These are phyloP conservation scores for Furnarius figulus DNA, from an alignment of 2,113 vertebrate species.

Conservation along the genomic window DNA sequence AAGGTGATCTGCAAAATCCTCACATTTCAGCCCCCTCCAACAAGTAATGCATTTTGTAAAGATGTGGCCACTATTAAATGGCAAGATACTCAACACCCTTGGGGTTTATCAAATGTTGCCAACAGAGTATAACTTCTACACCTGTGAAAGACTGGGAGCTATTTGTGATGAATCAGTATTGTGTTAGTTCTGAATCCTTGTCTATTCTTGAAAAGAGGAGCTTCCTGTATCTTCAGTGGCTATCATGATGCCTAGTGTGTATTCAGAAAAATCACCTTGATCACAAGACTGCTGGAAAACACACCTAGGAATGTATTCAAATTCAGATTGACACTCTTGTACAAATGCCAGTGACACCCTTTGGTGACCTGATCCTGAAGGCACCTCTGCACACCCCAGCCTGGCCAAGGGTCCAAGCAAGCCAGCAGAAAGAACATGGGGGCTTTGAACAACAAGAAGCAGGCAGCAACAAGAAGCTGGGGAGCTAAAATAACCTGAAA, in stretches of 20 bases:
- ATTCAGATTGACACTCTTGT: background rate
- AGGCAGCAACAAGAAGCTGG: background rate
- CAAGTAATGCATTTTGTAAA: conserved; percentile 22
- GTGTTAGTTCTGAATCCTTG: background rate
- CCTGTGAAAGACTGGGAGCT: background rate
- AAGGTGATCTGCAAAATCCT: conserved; percentile 25
- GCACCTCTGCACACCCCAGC: background rate
- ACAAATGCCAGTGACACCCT: background rate
- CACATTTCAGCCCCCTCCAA: conserved; percentile 22
- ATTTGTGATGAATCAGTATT: background rate
- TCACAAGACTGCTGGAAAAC: background rate
- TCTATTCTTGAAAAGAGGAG: background rate
- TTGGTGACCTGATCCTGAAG: background rate
- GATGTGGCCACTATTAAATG: background rate
- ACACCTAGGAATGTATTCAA: background rate
- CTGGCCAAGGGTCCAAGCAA: background rate
- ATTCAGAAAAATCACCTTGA: background rate
- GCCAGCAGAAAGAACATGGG: background rate
- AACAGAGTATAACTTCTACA: background rate
- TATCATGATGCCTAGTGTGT: background rate
- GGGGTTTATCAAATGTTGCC: background rate
- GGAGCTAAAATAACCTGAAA: background rate
- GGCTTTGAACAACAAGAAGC: background rate
- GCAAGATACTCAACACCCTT: conserved; percentile 3
- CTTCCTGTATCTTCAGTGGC: background rate